phyloP scores from a whole-genome alignment of 2,888 invertebrate species.

The Campoplex capitator region DNA sequence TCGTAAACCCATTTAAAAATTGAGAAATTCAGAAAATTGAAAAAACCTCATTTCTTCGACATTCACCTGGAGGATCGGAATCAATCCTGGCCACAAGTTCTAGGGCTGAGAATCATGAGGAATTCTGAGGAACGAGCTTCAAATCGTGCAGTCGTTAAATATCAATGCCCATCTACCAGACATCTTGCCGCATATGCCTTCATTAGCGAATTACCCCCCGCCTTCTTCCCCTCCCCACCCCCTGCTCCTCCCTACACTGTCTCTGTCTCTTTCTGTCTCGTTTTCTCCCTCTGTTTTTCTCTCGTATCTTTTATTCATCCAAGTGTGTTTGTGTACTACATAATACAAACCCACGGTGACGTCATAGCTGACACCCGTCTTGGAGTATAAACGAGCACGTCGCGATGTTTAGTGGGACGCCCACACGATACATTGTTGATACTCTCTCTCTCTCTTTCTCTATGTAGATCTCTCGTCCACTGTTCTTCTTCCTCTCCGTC shows the following conservation, averaged over 20 bases:
- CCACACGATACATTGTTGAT: slow-evolving; percentile 49
- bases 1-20: too few relatives aligned
- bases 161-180: background rate
- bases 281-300: slow-evolving; percentile 44
- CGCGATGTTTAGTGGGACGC: slow-evolving; percentile 63
- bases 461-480: slow-evolving; percentile 10
- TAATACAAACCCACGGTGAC: slow-evolving; percentile 57
- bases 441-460: background rate
- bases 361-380: slow-evolving; percentile 63
- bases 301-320: slow-evolving; percentile 65
- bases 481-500: slow-evolving; percentile 17
- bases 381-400: slow-evolving; percentile 63
- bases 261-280: slow-evolving; percentile 7
- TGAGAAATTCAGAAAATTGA: too few relatives aligned
- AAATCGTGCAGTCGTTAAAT: background rate
- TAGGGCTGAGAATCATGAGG: too few relatives aligned
- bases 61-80: too few relatives aligned
- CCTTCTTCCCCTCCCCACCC: background rate
- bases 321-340: slow-evolving; percentile 45
- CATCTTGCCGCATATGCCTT: background rate
- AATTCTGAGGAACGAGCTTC: too few relatives aligned
- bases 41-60: too few relatives aligned
- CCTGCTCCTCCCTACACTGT: background rate
- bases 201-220: slow-evolving; percentile 16
- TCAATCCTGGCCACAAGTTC: too few relatives aligned